These are phyloP conservation scores for Bubo scandiacus DNA, from an alignment of 2,113 vertebrate genomes.

Conservation along the genomic window DNA sequence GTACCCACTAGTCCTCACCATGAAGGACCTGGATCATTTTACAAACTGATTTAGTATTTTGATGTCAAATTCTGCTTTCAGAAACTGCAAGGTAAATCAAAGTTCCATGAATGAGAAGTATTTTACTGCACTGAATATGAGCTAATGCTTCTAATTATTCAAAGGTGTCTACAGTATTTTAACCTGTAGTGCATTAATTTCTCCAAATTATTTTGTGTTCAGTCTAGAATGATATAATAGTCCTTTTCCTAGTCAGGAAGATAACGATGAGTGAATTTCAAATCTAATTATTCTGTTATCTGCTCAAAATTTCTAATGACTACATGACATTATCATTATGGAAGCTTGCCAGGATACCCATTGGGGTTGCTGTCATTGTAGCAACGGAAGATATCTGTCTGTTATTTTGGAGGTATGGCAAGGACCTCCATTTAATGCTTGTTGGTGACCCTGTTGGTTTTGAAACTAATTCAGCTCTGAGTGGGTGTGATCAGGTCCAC, in stretches of 20 bases:
- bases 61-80: neutral
- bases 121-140: neutral
- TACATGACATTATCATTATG: neutral
- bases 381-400: neutral
- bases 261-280: neutral
- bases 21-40: neutral
- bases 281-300: neutral
- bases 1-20: neutral
- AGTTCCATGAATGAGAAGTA: neutral
- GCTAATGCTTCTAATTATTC: neutral
- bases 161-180: neutral
- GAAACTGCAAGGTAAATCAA: neutral
- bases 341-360: neutral
- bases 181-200: neutral
- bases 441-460: neutral
- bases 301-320: conserved; percentile 7
- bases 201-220: neutral
- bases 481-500: neutral
- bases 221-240: neutral
- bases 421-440: neutral
- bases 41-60: neutral
- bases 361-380: neutral
- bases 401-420: neutral
- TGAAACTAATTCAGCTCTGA: neutral
- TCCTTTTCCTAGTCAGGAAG: neutral